Percentiles rank a stretch among this genome's conserved stretches.
Evolutionary conservation across 2,113 vertebrate genomes (phyloP).

Genomic region (Tauraco erythrolophus): DNA sequence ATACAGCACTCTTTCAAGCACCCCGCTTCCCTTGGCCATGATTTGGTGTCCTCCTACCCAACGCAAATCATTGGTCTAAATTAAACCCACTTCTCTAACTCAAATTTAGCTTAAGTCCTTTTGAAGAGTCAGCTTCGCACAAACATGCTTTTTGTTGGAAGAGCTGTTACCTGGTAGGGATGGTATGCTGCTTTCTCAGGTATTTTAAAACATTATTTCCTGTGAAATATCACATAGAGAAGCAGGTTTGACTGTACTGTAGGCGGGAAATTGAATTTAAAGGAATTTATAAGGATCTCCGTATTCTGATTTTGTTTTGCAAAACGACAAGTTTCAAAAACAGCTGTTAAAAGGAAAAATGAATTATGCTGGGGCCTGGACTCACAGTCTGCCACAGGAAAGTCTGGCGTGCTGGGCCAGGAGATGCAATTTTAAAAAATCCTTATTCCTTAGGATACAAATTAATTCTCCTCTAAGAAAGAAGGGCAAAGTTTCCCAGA

Average conservation of each 20-base stretch:
- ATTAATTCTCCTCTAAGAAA: constrained; percentile 52
- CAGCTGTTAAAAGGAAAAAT: not conserved
- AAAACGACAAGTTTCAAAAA: not conserved
- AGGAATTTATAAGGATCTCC: not conserved
- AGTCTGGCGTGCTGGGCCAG: not conserved
- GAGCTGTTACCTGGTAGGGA: not conserved
- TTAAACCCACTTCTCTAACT: not conserved
- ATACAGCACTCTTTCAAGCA: not conserved
- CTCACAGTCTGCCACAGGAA: not conserved
- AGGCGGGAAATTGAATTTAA: not conserved
- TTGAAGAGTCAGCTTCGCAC: not conserved
- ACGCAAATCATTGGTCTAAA: not conserved
- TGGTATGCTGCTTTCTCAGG: not conserved
- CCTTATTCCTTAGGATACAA: constrained; percentile 25
- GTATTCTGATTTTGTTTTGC: not conserved
- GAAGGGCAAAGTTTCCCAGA: constrained; percentile 43
- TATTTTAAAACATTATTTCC: not conserved
- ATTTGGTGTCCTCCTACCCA: not conserved
- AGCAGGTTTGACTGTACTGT: not conserved
- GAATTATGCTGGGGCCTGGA: not conserved
- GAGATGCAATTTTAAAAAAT: not conserved
- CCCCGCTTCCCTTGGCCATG: not conserved
- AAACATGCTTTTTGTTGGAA: not conserved
- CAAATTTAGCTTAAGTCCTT: not conserved
- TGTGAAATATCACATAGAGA: not conserved